Evolutionary conservation across 2,113 vertebrate genomes (phyloP).

Genomic region (Eulemur macaco): DNA sequence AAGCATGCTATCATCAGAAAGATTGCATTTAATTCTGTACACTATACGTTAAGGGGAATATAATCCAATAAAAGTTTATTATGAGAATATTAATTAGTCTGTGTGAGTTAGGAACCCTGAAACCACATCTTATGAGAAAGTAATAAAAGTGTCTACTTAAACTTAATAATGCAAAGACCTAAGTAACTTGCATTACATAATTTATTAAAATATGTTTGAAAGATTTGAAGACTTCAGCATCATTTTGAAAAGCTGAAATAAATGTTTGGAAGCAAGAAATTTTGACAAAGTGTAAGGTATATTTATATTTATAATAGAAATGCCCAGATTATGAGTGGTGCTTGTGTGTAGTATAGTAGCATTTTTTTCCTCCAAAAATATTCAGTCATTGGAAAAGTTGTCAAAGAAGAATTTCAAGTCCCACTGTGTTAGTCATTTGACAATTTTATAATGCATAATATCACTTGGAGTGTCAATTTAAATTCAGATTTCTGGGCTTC

Average conservation of each 20-base stretch:
- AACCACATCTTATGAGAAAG: neutral
- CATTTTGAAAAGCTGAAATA: neutral
- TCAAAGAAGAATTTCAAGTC: conserved; percentile 31
- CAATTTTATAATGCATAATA: conserved; percentile 20
- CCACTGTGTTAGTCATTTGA: neutral
- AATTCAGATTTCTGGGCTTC: conserved; percentile 34
- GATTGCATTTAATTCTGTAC: neutral
- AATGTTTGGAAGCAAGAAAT: neutral
- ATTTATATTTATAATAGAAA: neutral
- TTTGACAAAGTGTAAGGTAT: neutral
- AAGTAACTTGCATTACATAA: neutral
- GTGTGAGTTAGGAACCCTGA: neutral
- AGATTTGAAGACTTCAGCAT: neutral
- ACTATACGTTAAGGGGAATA: neutral
- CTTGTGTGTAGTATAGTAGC: neutral
- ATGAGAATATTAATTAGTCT: neutral
- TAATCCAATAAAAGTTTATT: neutral
- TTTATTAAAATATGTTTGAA: neutral
- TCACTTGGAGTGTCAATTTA: neutral
- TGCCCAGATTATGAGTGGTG: neutral
- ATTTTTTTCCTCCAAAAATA: neutral
- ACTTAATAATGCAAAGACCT: neutral
- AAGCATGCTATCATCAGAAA: neutral
- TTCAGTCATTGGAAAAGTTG: neutral
- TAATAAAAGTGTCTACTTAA: neutral